These are phyloP conservation scores for Protonemura montana DNA, from an alignment of 2,888 invertebrate species.

Conservation along the genomic window DNA sequence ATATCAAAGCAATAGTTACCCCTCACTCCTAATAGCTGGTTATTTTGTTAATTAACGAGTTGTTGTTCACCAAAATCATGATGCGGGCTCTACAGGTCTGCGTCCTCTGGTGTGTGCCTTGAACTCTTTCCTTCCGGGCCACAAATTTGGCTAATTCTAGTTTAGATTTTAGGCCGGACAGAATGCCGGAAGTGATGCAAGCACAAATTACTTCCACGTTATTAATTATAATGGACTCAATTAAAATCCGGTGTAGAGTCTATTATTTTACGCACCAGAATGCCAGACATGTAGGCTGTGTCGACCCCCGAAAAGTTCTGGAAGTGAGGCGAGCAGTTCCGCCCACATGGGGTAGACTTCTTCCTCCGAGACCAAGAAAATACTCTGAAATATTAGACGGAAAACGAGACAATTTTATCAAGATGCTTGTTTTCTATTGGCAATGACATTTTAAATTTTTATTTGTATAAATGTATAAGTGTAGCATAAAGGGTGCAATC, in stretches of 20 bases:
- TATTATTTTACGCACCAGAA: constrained; percentile 42
- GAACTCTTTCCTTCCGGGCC: not conserved
- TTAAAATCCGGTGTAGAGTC: not conserved
- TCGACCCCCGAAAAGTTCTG: constrained; percentile 54
- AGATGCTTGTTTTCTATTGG: too few species aligned
- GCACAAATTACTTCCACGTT: not conserved
- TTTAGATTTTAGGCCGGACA: not conserved
- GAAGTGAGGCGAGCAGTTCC: constrained; percentile 55
- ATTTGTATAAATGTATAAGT: too few species aligned
- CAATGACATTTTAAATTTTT: too few species aligned
- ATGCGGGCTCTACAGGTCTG: too few species aligned
- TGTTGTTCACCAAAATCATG: too few species aligned
- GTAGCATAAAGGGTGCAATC: too few species aligned
- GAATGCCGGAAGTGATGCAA: constrained; percentile 9
- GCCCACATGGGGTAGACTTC: constrained; percentile 53
- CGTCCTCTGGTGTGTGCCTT: too few species aligned
- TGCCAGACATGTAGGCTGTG: constrained; percentile 55
- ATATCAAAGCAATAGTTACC: not conserved
- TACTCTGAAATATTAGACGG: constrained; percentile 55
- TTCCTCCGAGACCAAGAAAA: constrained; percentile 59
- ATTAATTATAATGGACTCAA: not conserved
- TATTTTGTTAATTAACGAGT: too few species aligned
- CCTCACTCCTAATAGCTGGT: too few species aligned
- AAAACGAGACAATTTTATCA: constrained; percentile 49
- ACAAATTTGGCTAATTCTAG: not conserved